Evolutionary conservation across 2,888 invertebrate species (phyloP).

Genomic region (Synergus itoensis): DNA sequence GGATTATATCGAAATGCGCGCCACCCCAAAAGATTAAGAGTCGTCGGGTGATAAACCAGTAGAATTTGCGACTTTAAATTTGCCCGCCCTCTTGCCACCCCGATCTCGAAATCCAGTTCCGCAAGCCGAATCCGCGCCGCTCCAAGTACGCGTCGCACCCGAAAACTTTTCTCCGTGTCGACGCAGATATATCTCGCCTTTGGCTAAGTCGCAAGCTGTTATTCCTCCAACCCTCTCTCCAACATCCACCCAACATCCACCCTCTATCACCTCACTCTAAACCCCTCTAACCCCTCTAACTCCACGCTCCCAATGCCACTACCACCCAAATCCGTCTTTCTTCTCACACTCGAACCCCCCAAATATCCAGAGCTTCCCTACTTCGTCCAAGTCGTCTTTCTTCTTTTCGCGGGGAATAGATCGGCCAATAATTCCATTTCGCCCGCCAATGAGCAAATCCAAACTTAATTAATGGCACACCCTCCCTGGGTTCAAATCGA

Average conservation of each 20-base stretch:
- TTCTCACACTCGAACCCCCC: constrained; percentile 7
- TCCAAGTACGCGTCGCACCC: constrained; percentile 49
- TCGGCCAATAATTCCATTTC: constrained; percentile 73
- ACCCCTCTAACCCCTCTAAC: background rate
- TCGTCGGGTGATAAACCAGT: constrained; percentile 38
- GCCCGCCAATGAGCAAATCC: constrained; percentile 69
- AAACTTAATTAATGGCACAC: constrained; percentile 75
- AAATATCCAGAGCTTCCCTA: background rate
- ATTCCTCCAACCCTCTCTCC: constrained; percentile 56
- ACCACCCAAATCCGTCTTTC: constrained; percentile 26
- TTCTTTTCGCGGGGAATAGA: constrained; percentile 48
- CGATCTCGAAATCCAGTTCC: background rate
- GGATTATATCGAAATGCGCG: constrained; percentile 20
- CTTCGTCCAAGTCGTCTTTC: constrained; percentile 8
- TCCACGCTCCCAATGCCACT: background rate
- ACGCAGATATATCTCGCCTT: constrained; percentile 57
- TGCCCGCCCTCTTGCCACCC: background rate
- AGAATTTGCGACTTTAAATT: constrained; percentile 41
- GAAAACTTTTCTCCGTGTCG: constrained; percentile 57
- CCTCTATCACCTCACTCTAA: constrained; percentile 36
- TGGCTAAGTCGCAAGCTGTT: constrained; percentile 67
- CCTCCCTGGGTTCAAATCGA: constrained; percentile 58
- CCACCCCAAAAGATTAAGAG: constrained; percentile 39
- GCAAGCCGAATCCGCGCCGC: constrained; percentile 34
- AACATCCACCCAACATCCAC: constrained; percentile 48